Conservation (phyloP, 1,140 invertebrate genomes). For the Rhagoletis zephyria region DNA sequence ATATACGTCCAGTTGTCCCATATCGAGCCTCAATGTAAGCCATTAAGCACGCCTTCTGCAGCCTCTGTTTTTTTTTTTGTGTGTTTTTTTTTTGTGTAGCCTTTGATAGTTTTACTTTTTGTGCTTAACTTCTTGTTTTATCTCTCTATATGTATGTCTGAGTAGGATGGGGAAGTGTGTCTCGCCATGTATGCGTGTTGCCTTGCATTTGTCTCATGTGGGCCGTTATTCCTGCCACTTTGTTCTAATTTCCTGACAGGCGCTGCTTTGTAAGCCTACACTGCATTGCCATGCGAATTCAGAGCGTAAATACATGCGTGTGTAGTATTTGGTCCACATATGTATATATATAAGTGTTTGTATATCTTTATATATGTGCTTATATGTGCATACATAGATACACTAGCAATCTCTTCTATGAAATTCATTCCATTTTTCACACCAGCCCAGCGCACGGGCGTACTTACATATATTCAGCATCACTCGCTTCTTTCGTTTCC, state of each 20-base stretch:
- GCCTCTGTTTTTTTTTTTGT: not conserved
- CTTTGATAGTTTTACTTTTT: not conserved
- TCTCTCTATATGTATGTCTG: not conserved
- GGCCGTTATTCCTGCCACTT: slow-evolving; percentile 42
- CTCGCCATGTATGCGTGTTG: too few relatives aligned
- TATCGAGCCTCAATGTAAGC: not conserved
- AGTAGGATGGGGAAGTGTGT: too few relatives aligned
- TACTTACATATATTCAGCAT: not conserved
- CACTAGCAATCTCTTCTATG: too few relatives aligned
- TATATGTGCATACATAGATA: not conserved
- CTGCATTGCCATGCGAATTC: not conserved
- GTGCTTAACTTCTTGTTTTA: not conserved
- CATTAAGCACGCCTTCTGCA: slow-evolving; percentile 25
- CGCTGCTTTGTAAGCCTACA: slow-evolving; percentile 43
- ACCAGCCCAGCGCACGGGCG: not conserved
- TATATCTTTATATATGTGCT: not conserved
- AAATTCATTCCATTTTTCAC: not conserved
- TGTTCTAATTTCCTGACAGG: slow-evolving; percentile 36
- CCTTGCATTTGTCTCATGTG: slow-evolving; percentile 23
- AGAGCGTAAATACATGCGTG: too few relatives aligned
- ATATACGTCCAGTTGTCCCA: not conserved
- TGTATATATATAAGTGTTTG: too few relatives aligned
- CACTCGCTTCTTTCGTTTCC: slow-evolving; percentile 5
- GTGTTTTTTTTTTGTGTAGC: not conserved
- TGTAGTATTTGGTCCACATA: not conserved